A percentile compares a stretch with the other conserved stretches of the same genome.
These are phyloP conservation scores for Xiphophorus hellerii DNA, from an alignment of 2,113 vertebrate genomes.

Conservation along the genomic window DNA sequence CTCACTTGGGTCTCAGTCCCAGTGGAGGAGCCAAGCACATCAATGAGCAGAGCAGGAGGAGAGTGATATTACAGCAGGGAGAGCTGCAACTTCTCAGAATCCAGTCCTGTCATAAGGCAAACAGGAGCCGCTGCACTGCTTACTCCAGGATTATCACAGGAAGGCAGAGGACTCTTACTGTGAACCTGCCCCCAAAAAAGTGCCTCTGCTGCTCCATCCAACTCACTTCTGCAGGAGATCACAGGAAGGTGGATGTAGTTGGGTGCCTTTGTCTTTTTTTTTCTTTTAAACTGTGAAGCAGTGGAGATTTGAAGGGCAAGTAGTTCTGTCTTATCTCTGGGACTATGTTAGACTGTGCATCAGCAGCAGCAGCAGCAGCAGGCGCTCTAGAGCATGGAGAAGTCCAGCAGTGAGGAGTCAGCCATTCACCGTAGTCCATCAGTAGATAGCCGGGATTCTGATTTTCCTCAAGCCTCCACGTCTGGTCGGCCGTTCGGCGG, in stretches of 20 bases:
- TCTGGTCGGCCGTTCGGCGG: slow-evolving; percentile 90
- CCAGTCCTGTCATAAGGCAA: slow-evolving; percentile 35
- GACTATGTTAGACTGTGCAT: slow-evolving; percentile 85
- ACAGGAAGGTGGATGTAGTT: slow-evolving; percentile 40
- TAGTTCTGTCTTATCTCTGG: slow-evolving; percentile 69
- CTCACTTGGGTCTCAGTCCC: slow-evolving; percentile 52
- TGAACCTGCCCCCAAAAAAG: slow-evolving; percentile 32
- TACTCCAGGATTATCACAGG: slow-evolving; percentile 54
- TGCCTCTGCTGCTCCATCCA: slow-evolving; percentile 30
- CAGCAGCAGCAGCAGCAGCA: slow-evolving; percentile 78
- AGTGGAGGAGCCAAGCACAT: slow-evolving; percentile 33
- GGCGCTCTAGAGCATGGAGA: slow-evolving; percentile 93
- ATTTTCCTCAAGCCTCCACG: slow-evolving; percentile 91
- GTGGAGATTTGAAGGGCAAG: slow-evolving; percentile 35
- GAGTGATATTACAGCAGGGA: slow-evolving; percentile 49
- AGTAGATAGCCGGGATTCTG: slow-evolving; percentile 94
- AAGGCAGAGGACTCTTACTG: slow-evolving; percentile 40
- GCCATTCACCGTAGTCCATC: slow-evolving; percentile 98
- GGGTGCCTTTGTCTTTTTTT: slow-evolving; percentile 17
- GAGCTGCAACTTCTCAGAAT: slow-evolving; percentile 43
- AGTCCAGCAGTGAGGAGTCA: slow-evolving; percentile 99
- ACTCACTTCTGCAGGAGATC: slow-evolving; percentile 31
- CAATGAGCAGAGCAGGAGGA: slow-evolving; percentile 33
- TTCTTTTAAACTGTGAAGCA: slow-evolving; percentile 35
- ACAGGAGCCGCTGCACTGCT: slow-evolving; percentile 48